These are phyloP conservation scores for Alfaro cultratus DNA, from an alignment of 2,797 vertebrate species.

Conservation along the genomic window DNA sequence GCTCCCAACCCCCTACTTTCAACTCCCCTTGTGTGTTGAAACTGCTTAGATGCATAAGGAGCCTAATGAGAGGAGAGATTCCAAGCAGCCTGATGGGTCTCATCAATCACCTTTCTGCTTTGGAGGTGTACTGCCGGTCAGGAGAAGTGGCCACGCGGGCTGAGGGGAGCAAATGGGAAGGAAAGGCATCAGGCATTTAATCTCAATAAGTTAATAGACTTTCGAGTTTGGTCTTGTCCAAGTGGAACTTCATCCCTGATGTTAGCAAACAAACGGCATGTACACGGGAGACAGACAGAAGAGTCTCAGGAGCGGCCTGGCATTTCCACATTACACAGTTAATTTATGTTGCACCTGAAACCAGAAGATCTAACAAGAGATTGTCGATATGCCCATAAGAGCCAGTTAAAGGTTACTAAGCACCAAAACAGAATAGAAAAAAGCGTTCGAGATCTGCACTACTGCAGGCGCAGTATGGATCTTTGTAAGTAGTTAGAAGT, in stretches of 20 bases:
- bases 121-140: constrained; percentile 73
- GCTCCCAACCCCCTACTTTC: constrained; percentile 22
- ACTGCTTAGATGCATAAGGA: constrained; percentile 69
- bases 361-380: constrained; percentile 53
- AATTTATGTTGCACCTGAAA: constrained; percentile 56
- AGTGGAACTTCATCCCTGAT: constrained; percentile 65
- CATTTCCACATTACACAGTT: constrained; percentile 60
- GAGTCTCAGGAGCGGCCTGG: constrained; percentile 40
- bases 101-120: constrained; percentile 84
- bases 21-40: constrained; percentile 49
- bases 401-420: constrained; percentile 55
- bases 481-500: constrained; percentile 10
- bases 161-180: constrained; percentile 38
- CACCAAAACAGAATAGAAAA: constrained; percentile 15
- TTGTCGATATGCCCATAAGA: constrained; percentile 53
- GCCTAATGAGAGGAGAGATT: constrained; percentile 84
- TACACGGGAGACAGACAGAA: constrained; percentile 42
- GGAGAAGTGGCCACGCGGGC: constrained; percentile 46
- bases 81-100: constrained; percentile 80
- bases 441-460: constrained; percentile 30
- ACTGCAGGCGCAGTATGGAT: constrained; percentile 12
- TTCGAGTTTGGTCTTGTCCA: constrained; percentile 55
- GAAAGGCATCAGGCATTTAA: constrained; percentile 81
- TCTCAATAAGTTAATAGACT: constrained; percentile 86
- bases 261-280: constrained; percentile 66